Conservation (phyloP, 2,797 vertebrate genomes). For the Chiloscyllium punctatum region DNA sequence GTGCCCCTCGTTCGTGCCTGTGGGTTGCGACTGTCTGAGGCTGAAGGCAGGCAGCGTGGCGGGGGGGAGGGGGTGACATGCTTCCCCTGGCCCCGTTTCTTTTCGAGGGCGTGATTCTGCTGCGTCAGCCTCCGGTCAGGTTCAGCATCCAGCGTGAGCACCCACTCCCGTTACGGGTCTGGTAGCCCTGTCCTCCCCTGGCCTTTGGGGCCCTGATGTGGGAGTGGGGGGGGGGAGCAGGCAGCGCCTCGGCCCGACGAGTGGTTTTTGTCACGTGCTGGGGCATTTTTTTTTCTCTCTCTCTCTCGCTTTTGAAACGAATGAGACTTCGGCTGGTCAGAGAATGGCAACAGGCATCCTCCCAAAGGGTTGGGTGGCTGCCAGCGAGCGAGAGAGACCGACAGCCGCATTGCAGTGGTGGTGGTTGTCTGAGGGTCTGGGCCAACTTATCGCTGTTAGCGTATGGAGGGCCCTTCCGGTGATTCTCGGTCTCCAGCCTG, state of each 20-base stretch:
- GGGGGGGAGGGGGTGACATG: too few relatives aligned
- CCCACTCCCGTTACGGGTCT: too few relatives aligned
- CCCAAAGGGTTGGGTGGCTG: background rate
- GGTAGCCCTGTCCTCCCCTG: too few relatives aligned
- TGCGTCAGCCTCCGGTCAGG: too few relatives aligned
- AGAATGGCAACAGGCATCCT: background rate
- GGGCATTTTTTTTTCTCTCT: too few relatives aligned
- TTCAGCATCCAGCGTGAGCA: too few relatives aligned
- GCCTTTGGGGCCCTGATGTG: background rate
- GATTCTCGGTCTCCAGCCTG: too few relatives aligned
- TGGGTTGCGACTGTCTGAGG: background rate
- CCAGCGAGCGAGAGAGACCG: too few relatives aligned
- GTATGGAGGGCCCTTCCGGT: background rate
- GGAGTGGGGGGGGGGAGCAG: background rate
- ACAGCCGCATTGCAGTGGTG: background rate
- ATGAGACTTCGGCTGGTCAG: background rate
- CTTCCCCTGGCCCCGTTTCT: background rate
- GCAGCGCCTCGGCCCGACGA: background rate
- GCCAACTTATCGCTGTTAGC: background rate
- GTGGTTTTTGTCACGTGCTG: background rate
- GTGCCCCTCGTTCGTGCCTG: background rate
- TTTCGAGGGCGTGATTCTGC: too few relatives aligned
- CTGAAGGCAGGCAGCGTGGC: background rate
- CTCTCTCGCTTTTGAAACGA: background rate
- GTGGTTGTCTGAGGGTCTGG: background rate